Evolutionary conservation across 2,888 invertebrate species (phyloP), one percentile per base, ranked within the genome.

Genomic region (Xestia xanthographa): DNA sequence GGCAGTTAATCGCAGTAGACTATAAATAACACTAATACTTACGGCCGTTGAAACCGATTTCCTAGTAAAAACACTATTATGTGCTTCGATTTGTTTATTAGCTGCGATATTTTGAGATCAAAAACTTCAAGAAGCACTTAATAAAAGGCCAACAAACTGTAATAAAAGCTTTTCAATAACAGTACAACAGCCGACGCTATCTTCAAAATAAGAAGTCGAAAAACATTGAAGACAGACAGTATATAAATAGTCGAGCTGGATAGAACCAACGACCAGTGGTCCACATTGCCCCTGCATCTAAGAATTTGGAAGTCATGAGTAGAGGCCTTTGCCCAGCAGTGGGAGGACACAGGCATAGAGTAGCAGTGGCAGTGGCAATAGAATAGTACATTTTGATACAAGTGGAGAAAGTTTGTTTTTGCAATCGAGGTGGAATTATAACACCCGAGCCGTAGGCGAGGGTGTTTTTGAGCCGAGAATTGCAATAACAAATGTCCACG

Each of bases 1-100:
- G n/a, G n/a, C n/a, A n/a, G n/a, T n/a, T n/a, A n/a, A n/a, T n/a
- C n/a, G n/a, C n/a, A 45, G 45, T 67, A 41, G 34, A 56, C 45
- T 63, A 43, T 66, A 56, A 68, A 80, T 75, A 62, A 56, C 53
- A 62, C 43, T 34, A 66, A 81, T 72, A 66, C 77, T 80, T 48
- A 80, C 45, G 45, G 45, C 8, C n/a, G 48, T 66, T 26, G 22
- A 56, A 70, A 66, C 53, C 34, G 26, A 62, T 56, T 60, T 67
- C 4, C 26, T 50, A 66, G 53, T 68, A 38, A 60, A 60, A 69
- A 62, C 22, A 62, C 26, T 12, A 66, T 67, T 29, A 17, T 48
- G 6, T 14, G 38, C 14, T 70, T 77, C 11, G 11, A 53, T 53
- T 70, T 70, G 62, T 75, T 65, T 75, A n/a, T 48, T 48, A 77